Evolutionary conservation across 1,140 invertebrate species (phyloP), one percentile per base, ranked within the genome.

Genomic region (Druon quercuslanigerum): DNA sequence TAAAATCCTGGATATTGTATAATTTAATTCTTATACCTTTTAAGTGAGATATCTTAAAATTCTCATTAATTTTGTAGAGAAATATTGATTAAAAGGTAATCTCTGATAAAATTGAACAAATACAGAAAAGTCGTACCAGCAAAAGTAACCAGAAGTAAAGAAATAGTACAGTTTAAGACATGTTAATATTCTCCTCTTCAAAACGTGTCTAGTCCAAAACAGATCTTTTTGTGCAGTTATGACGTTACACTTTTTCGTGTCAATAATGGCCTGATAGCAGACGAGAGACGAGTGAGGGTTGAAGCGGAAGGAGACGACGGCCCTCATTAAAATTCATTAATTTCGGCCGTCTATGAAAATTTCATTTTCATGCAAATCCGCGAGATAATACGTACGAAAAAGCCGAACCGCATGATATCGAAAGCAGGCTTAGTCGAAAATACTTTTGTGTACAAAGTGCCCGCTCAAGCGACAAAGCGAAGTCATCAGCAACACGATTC

Each of bases 251-350:
- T 84, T 85, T 78, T 82, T 74, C 5, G 74, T 74, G 51, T 79
- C 74, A 50, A 33, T 76, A 75, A 85, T 86, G 79, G 83, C 75
- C 52, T 82, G 83, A 81, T 75, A 80, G 76, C 76, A 82, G 75
- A 51, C 71, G 51, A 76, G 73, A 75, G 75, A 72, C 74, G 70
- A 74, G 71, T 73, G 70, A 78, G 78, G 74, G 81, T 57, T 80
- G 60, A 73, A 82, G 77, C 77, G 56, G 75, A 46, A 80, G 79
- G 79, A 84, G 83, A 81, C 80, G 79, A 72, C 76, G 72, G 73
- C 78, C 81, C 88, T 89, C 85, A 90, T 91, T 89, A 90, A 91
- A 90, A 91, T 91, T 90, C 88, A 90, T 90, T 90, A 90, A 90
- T 90, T 89, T 90, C 79, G 78, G 74, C 77, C 84, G 85, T 88